Evolutionary conservation across 2,888 invertebrate genomes (phyloP), one percentile per base, ranked within the genome.

Genomic region (Anarsia innoxiella): DNA sequence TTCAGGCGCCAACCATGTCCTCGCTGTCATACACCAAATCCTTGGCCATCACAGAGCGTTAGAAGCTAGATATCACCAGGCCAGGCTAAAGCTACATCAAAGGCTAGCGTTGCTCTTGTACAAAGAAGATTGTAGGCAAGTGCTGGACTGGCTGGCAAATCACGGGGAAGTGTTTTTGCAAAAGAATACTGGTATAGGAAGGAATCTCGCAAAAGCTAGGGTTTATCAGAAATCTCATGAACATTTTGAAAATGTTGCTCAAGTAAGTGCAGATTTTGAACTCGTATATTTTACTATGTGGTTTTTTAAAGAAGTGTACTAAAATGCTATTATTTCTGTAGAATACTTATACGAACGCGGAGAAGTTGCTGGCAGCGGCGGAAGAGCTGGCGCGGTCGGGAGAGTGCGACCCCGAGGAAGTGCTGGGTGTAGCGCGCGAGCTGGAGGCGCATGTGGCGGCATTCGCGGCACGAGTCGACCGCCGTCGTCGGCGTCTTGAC

Each of bases 271-370:
- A 37, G 9, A 19, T 19, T 5, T 6, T 19, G 19, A 19, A 6
- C 6, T n/a, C n/a, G n/a, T n/a, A n/a, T n/a, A n/a, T n/a, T n/a
- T n/a, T n/a, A n/a, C n/a, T n/a, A n/a, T n/a, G n/a, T n/a, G n/a
- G n/a, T n/a, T n/a, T n/a, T n/a, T n/a, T n/a, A n/a, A n/a, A n/a
- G n/a, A n/a, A 6, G 19, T 19, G 6, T 5, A 19, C 19, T 5
- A 19, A 19, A 19, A 6, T 19, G 19, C 6, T 19, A 19, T 28
- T 10, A 25, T 29, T 32, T 32, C 13, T 16, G 0, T 86, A 97
- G 91, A 99, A 99, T 67, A 99, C 99, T 1, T 98, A 99, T 66
- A 97, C 97, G 40, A 99, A 99, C 86, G 98, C 98, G 0, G 97
- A 98, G 68, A 99, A 99, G 78, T 84, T 99, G 29, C 86, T 99